Evolutionary conservation across 2,888 invertebrate species (phyloP).

Genomic region (Deilephila porcellus): DNA sequence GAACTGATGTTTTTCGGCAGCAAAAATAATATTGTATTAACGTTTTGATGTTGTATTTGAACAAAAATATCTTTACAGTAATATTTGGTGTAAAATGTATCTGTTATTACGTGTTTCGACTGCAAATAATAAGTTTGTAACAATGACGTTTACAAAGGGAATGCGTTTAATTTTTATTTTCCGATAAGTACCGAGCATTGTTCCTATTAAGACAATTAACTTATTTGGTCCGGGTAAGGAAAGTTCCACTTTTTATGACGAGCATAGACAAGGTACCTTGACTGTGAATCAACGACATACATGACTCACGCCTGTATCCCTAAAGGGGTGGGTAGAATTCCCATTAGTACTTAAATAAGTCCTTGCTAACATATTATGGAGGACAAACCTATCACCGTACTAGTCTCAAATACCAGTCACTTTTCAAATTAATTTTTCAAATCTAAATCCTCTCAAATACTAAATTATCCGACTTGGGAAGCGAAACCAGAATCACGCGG

Average conservation of each 20-base stretch:
- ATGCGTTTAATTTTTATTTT: slow-evolving; percentile 17
- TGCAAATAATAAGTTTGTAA: background rate
- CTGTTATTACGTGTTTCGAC: background rate
- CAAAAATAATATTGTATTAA: slow-evolving; percentile 14
- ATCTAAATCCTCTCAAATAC: background rate
- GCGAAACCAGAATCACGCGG: too few species aligned
- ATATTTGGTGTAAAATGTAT: background rate
- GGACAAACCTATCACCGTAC: too few species aligned
- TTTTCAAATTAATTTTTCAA: too few species aligned
- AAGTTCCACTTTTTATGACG: background rate
- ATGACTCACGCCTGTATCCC: too few species aligned
- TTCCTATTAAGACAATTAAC: slow-evolving; percentile 23
- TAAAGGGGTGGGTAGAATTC: too few species aligned
- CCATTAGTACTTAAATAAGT: too few species aligned
- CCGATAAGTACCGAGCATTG: slow-evolving; percentile 22
- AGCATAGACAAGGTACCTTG: background rate
- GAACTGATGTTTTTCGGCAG: background rate
- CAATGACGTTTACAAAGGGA: background rate
- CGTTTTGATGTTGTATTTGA: background rate
- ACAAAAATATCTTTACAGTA: slow-evolving; percentile 3
- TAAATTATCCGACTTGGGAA: background rate
- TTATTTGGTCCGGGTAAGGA: background rate
- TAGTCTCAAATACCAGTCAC: too few species aligned
- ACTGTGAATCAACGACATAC: too few species aligned
- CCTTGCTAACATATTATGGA: too few species aligned